Base-by-base conservation (phyloP, 2,113 vertebrate genomes). In the Toxostoma redivivum region DNA sequence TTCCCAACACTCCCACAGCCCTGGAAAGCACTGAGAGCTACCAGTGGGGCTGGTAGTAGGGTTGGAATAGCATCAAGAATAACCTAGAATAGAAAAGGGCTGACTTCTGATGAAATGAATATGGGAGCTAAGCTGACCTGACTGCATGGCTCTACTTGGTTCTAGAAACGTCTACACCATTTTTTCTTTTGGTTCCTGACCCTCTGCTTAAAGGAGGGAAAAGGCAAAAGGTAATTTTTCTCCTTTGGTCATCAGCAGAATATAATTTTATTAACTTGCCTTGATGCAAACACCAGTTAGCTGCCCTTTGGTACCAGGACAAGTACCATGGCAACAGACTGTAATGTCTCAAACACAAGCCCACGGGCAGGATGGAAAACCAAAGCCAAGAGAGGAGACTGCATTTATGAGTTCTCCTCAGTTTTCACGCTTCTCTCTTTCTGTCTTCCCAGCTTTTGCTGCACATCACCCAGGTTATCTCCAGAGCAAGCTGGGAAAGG, bases 331-430 rank as follows among this genome's bases (percentile, higher is more conserved):
- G 80, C 67, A 95, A 66, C 92, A 92, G 71, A 93, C 67, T 90
- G 79, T 83, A 73, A 96, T 67, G 85, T 92, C 94, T 94, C 80
- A 88, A 91, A 94, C 85, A 84, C 2, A 23, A 80, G 25, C 28
- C 60, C 71, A 70, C 7, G 3, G 56, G 22, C 57, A 88, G 51
- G 57, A 62, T 47, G 47, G 42, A 71, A 92, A 90, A 92, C 50
- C 58, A 86, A 94, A 94, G 56, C n/a, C 61, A 74, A 48, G 18
- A 93, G 31, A 77, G 57, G 11, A 92, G 62, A 35, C 47, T 74
- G 35, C 9, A n/a, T 78, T 86, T 58, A 30, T 47, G 22, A 48
- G 24, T 37, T 84, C 44, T 78, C 40, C 45, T 61, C 38, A n/a
- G 22, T 88, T 83, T 72, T 66, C 57, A 58, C 31, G 44, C 42